Conservation (phyloP, 2,888 invertebrate genomes). For the Nyleta sp. region DNA sequence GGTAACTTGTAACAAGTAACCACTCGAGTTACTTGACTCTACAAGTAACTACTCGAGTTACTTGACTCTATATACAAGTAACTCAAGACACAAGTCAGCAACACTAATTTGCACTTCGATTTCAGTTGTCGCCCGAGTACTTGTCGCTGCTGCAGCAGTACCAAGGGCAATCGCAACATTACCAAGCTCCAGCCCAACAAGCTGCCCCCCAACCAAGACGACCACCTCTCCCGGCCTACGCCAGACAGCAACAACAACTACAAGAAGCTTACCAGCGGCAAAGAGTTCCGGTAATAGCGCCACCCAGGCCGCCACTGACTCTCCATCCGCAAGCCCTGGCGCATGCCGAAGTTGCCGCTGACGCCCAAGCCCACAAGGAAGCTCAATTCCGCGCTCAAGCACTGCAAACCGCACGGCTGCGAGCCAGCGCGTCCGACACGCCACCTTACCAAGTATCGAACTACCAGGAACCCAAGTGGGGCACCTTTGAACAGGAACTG, state of each 20-base stretch:
- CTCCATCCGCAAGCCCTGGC: conserved; percentile 75
- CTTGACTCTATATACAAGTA: not conserved
- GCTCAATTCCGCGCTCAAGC: conserved; percentile 74
- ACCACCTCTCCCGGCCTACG: conserved; percentile 74
- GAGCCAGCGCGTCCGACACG: conserved; percentile 68
- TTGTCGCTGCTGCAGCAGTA: conserved; percentile 76
- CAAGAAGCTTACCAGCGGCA: conserved; percentile 78
- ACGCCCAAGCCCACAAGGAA: conserved; percentile 74
- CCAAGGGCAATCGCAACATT: conserved; percentile 58
- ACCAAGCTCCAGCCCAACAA: conserved; percentile 52
- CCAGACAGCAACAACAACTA: conserved; percentile 77
- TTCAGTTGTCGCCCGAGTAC: conserved; percentile 78
- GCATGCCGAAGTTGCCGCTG: conserved; percentile 73
- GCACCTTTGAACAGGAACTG: conserved; percentile 78
- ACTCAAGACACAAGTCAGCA: not conserved
- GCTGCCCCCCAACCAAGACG: conserved; percentile 59
- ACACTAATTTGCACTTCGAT: conserved; percentile 38
- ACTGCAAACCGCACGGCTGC: conserved; percentile 69
- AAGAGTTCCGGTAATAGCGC: conserved; percentile 75
- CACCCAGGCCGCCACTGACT: conserved; percentile 74
- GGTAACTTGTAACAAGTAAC: conserved; percentile 29
- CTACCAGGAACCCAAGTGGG: conserved; percentile 75
- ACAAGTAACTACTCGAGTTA: too few relatives aligned
- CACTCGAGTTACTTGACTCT: too few relatives aligned
- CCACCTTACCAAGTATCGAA: conserved; percentile 71